phyloP scores from a whole-genome alignment of 2,113 vertebrate genomes.

The Channa maculata region DNA sequence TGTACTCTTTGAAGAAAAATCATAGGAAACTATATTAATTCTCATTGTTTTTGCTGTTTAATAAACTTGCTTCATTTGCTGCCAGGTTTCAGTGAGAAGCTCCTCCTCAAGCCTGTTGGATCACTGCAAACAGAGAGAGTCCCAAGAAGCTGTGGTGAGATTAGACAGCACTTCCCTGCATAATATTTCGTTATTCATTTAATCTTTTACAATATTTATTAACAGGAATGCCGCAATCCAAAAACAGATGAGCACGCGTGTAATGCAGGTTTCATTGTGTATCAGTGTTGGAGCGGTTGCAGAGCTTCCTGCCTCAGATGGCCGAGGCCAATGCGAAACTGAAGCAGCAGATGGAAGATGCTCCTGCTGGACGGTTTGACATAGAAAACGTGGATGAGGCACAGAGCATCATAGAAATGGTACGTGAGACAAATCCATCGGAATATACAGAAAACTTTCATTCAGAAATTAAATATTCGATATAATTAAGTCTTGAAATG shows the following conservation, averaged over 20 bases:
- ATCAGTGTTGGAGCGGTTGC: slow-evolving; percentile 89
- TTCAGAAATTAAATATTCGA: no score
- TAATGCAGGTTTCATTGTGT: not conserved
- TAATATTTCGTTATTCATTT: no score
- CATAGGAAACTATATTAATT: no score
- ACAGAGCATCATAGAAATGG: slow-evolving; percentile 92
- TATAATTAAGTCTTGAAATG: not conserved
- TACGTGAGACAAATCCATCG: no score
- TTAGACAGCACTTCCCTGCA: not conserved
- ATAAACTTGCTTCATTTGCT: slow-evolving; percentile 4
- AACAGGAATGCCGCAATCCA: no score
- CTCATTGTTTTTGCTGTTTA: not conserved
- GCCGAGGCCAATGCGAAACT: slow-evolving; percentile 90
- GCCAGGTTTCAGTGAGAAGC: slow-evolving; percentile 87
- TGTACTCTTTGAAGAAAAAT: no score
- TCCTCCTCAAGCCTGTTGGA: slow-evolving; percentile 82
- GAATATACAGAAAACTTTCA: no score
- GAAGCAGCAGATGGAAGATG: slow-evolving; percentile 84
- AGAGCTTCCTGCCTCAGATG: slow-evolving; percentile 92
- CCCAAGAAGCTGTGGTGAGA: slow-evolving; percentile 89
- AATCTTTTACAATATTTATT: no score
- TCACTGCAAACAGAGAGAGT: slow-evolving; percentile 85
- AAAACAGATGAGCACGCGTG: not conserved
- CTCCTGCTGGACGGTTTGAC: slow-evolving; percentile 85
- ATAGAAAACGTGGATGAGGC: slow-evolving; percentile 88